phyloP scores from a whole-genome alignment of 2,113 vertebrate genomes.

The Desmodus rotundus region DNA sequence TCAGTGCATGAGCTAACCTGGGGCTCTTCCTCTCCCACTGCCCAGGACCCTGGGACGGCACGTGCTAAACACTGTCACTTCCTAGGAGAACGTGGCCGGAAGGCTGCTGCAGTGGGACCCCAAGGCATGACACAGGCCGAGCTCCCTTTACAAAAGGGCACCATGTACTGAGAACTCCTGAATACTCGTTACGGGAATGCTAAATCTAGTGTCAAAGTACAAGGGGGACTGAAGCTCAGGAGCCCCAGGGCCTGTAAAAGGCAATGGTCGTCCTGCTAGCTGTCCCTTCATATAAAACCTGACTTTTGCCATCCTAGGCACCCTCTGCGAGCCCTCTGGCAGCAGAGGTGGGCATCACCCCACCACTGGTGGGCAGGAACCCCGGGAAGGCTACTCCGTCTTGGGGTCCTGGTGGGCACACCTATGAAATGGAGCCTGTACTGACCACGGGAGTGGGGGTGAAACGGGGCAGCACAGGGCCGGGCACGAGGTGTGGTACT shows the following conservation, averaged over 20 bases:
- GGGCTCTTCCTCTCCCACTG: not conserved
- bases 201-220: not conserved
- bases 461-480: fast-evolving
- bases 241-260: not conserved
- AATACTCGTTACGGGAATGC: fast-evolving
- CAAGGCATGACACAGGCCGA: not conserved
- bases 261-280: not conserved
- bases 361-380: not conserved
- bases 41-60: not conserved
- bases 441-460: not conserved
- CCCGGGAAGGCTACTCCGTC: not conserved
- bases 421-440: not conserved
- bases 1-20: not conserved
- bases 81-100: not conserved
- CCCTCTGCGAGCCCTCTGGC: not conserved
- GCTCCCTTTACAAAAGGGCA: not conserved
- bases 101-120: not conserved
- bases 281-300: not conserved
- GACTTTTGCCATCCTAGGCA: not conserved
- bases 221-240: not conserved
- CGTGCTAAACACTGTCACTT: not conserved
- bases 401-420: not conserved
- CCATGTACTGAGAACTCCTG: not conserved
- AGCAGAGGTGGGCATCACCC: not conserved
- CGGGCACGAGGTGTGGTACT: not conserved